Conservation (phyloP, 2,797 vertebrate species). For the Rhabdophis nuchalis region DNA sequence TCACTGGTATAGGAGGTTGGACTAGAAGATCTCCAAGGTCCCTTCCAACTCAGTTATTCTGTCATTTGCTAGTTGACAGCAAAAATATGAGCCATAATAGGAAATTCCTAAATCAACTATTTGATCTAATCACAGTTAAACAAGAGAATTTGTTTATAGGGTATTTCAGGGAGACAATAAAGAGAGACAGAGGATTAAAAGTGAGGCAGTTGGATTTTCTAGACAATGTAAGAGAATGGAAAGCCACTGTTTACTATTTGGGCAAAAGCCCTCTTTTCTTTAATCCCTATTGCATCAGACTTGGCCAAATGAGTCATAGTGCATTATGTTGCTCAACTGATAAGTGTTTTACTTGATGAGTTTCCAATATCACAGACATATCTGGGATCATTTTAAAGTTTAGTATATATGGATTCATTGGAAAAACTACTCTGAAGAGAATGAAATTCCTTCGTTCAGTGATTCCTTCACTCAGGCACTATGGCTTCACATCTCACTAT, state of each 20-base stretch:
- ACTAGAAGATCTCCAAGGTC: not conserved
- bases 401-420: not conserved
- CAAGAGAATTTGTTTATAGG: not conserved
- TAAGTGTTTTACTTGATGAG: conserved; percentile 60
- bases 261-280: not conserved
- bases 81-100: not conserved
- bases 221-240: not conserved
- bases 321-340: conserved; percentile 58
- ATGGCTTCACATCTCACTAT: not conserved
- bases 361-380: conserved; percentile 51
- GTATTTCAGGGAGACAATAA: not conserved
- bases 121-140: not conserved
- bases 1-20: not conserved
- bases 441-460: not conserved
- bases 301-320: conserved; percentile 57
- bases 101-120: conserved; percentile 4
- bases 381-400: conserved; percentile 57
- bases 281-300: conserved; percentile 46
- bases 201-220: not conserved
- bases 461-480: not conserved
- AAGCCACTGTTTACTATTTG: not conserved
- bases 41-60: not conserved
- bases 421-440: not conserved
- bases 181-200: not conserved
- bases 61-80: not conserved